These are phyloP conservation scores for Chaetophractus vellerosus DNA, from an alignment of 2,797 vertebrate genomes.

Conservation along the genomic window DNA sequence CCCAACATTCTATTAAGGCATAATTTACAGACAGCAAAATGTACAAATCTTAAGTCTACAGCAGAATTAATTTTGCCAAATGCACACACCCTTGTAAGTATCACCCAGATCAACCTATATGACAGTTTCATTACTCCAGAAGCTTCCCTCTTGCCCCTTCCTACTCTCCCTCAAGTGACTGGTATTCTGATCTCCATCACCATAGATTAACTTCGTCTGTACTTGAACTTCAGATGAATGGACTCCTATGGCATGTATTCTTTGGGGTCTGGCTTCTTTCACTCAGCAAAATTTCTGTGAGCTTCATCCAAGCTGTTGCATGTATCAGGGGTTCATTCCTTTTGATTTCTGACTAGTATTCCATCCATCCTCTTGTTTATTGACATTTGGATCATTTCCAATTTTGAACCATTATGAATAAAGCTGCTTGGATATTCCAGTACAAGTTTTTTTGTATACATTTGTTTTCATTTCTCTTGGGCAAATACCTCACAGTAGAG, in stretches of 20 bases:
- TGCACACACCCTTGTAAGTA: too few relatives aligned
- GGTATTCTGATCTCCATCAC: not conserved
- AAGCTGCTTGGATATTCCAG: not conserved
- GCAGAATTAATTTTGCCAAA: not conserved
- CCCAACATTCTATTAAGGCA: not conserved
- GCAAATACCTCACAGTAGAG: not conserved
- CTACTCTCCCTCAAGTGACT: not conserved
- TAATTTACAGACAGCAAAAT: slow-evolving; percentile 1
- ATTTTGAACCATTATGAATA: not conserved
- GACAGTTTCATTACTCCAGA: not conserved
- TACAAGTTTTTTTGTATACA: not conserved
- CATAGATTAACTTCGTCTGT: too few relatives aligned
- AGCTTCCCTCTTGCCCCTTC: not conserved
- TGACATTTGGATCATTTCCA: not conserved
- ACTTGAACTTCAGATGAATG: not conserved
- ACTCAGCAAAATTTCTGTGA: not conserved
- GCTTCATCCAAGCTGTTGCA: not conserved
- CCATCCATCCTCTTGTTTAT: not conserved
- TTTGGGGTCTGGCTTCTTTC: not conserved
- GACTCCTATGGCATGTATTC: accelerated
- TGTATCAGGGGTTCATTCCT: not conserved
- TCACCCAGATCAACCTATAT: not conserved
- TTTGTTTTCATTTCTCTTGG: not conserved
- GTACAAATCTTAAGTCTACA: not conserved
- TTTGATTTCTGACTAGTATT: not conserved